Conservation (phyloP, 1,140 invertebrate genomes). For the Patella vulgata region DNA sequence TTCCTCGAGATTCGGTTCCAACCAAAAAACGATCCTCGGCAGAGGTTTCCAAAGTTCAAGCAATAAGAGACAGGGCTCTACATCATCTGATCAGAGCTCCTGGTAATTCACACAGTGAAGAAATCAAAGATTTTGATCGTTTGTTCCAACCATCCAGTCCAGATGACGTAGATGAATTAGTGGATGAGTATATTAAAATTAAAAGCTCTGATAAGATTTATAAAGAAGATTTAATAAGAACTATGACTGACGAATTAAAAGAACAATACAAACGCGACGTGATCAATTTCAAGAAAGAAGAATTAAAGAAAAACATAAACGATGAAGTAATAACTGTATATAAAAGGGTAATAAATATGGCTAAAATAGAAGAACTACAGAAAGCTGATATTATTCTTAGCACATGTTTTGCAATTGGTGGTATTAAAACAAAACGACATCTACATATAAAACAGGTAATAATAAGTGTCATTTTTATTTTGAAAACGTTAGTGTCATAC, state of each 20-base stretch:
- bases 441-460: conserved; percentile 48
- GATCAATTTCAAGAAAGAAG: too few relatives aligned
- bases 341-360: conserved; percentile 4
- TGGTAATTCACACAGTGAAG: conserved; percentile 21
- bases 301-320: too few relatives aligned
- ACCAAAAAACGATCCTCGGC: conserved; percentile 3
- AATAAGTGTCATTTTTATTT: too few relatives aligned
- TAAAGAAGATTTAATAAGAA: too few relatives aligned
- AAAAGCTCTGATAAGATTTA: too few relatives aligned
- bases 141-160: too few relatives aligned
- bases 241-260: too few relatives aligned
- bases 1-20: conserved; percentile 25
- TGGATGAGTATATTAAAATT: not conserved
- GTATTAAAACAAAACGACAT: conserved; percentile 27
- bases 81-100: conserved; percentile 47
- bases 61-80: conserved; percentile 45
- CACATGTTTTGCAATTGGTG: conserved; percentile 46
- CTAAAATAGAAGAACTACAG: conserved; percentile 44
- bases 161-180: not conserved
- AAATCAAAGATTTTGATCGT: conserved; percentile 47
- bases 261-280: too few relatives aligned
- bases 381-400: conserved; percentile 55
- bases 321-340: too few relatives aligned
- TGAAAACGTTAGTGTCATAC: too few relatives aligned
- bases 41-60: conserved; percentile 8